These are phyloP conservation scores for Bilobella aurantiaca DNA, from an alignment of 1,140 invertebrate genomes.

Conservation along the genomic window DNA sequence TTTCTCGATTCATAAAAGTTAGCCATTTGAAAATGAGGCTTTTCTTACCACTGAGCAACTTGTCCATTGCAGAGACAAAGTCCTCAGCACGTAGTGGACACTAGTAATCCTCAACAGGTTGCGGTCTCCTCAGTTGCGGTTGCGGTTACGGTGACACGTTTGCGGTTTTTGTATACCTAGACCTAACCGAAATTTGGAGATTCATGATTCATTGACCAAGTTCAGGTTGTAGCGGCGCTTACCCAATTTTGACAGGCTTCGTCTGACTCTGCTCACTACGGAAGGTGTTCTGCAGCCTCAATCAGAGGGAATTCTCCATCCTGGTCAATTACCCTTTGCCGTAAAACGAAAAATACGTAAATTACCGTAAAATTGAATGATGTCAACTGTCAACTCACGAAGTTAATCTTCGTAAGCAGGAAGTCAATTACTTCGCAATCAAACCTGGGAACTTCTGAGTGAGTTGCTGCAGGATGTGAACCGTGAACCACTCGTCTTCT, in stretches of 20 bases:
- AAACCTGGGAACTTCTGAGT: too few species aligned
- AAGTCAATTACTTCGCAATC: too few species aligned
- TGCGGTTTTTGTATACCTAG: neutral
- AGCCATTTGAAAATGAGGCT: neutral
- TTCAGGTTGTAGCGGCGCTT: conserved; percentile 37
- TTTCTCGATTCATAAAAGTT: neutral
- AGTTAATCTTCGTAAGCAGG: too few species aligned
- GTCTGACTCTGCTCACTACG: conserved; percentile 67
- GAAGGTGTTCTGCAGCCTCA: conserved; percentile 78
- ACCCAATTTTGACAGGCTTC: conserved; percentile 66
- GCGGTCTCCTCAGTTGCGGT: too few species aligned
- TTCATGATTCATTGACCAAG: neutral
- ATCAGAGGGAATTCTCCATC: conserved; percentile 91
- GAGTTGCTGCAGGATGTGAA: too few species aligned
- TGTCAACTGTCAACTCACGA: too few species aligned
- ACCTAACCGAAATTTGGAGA: neutral
- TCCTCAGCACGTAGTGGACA: conserved; percentile 34
- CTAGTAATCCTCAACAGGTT: too few species aligned
- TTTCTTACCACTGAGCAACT: conserved; percentile 26
- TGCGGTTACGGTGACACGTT: too few species aligned
- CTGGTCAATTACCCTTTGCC: too few species aligned
- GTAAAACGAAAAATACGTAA: too few species aligned
- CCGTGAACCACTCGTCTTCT: too few species aligned
- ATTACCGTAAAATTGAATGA: too few species aligned
- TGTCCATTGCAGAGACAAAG: conserved; percentile 33